Evolutionary conservation across 2,113 vertebrate species (phyloP).

Genomic region (Takifugu bimaculatus): DNA sequence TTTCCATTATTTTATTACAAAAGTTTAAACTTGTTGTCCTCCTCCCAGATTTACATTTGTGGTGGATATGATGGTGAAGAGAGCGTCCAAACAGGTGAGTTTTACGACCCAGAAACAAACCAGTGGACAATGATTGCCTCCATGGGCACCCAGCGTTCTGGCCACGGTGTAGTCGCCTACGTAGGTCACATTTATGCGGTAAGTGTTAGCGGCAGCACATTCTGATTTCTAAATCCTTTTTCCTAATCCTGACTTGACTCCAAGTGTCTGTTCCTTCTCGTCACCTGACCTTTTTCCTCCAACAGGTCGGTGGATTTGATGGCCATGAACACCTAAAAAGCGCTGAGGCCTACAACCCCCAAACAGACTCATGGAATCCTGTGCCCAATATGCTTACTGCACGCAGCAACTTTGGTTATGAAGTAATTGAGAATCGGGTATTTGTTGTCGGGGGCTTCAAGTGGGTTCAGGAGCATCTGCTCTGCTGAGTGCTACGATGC

Average conservation of each 20-base stretch:
- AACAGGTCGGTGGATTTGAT: conserved; percentile 83
- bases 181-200: conserved; percentile 34
- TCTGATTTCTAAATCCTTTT: neutral
- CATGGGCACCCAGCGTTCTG: conserved; percentile 25
- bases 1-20: neutral
- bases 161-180: conserved; percentile 32
- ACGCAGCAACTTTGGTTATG: conserved; percentile 84
- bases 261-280: neutral
- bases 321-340: conserved; percentile 66
- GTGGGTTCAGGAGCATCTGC: conserved; percentile 13
- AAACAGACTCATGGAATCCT: conserved; percentile 74
- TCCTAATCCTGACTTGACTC: neutral
- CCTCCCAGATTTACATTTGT: conserved; percentile 83
- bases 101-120: conserved; percentile 35
- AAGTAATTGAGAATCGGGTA: conserved; percentile 67
- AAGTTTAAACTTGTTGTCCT: neutral
- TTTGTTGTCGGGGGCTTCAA: conserved; percentile 57
- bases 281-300: conserved; percentile 44
- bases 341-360: conserved; percentile 51
- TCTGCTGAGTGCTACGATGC: conserved; percentile 48
- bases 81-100: conserved; percentile 71
- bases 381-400: conserved; percentile 73
- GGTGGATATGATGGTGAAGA: conserved; percentile 82
- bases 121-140: conserved; percentile 43
- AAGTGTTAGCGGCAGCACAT: conserved; percentile 17